These are phyloP conservation scores for Hydriomena furcata DNA, from an alignment of 2,888 invertebrate genomes.

Conservation along the genomic window DNA sequence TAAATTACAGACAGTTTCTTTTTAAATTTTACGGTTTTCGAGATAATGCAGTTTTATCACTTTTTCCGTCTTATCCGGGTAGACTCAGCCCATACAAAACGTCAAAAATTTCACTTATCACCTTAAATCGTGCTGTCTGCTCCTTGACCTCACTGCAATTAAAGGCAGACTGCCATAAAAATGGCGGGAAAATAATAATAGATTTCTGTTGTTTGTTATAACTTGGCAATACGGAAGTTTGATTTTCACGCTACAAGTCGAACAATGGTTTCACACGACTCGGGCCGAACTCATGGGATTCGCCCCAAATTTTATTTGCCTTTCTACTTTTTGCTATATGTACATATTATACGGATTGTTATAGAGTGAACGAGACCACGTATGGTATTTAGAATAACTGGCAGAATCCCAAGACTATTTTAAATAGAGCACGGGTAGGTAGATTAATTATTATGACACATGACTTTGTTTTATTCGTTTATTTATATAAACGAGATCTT, in stretches of 20 bases:
- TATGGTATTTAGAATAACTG: constrained; percentile 73
- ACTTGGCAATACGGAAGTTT: constrained; percentile 61
- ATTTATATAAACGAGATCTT: constrained; percentile 56
- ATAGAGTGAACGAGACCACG: constrained; percentile 62
- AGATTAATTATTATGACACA: constrained; percentile 74
- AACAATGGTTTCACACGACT: constrained; percentile 59
- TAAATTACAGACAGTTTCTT: no score
- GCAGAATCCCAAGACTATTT: constrained; percentile 65
- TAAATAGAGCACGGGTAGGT: constrained; percentile 71
- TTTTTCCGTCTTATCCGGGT: no score
- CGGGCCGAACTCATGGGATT: constrained; percentile 49
- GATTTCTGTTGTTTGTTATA: constrained; percentile 57
- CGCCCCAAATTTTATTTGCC: constrained; percentile 53
- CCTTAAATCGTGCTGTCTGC: constrained; percentile 15
- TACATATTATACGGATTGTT: constrained; percentile 34
- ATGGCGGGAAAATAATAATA: constrained; percentile 46
- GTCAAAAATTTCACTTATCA: no score
- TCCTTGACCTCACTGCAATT: constrained; percentile 26
- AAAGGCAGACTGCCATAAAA: constrained; percentile 21
- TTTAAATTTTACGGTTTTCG: no score
- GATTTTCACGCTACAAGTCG: constrained; percentile 60
- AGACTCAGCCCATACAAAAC: no score
- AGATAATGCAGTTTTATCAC: no score
- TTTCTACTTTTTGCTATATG: constrained; percentile 55
- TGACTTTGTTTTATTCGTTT: constrained; percentile 61